These are phyloP conservation scores for Gobionotothen gibberifrons DNA, from an alignment of 2,797 vertebrate species.

Conservation along the genomic window DNA sequence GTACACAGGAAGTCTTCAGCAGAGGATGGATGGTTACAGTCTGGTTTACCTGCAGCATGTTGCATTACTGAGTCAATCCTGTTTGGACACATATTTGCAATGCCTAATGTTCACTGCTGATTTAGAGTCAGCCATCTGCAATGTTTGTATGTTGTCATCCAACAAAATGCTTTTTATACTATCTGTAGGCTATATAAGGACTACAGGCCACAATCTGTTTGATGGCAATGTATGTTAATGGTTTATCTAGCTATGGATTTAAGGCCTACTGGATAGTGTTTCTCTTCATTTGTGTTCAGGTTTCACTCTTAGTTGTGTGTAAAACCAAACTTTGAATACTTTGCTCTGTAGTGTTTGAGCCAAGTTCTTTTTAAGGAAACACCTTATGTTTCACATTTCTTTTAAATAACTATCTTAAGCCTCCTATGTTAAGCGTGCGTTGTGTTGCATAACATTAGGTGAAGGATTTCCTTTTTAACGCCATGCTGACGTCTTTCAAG, in stretches of 20 bases:
- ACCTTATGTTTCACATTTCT: not conserved
- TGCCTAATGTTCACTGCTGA: not conserved
- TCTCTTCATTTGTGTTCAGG: not conserved
- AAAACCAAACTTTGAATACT: too few species aligned
- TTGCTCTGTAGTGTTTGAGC: too few species aligned
- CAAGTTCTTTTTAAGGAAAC: not conserved
- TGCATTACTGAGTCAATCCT: slow-evolving; percentile 2
- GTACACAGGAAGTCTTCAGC: not conserved
- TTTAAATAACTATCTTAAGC: not conserved
- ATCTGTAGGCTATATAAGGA: not conserved
- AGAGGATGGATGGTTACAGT: too few species aligned
- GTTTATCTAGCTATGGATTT: not conserved
- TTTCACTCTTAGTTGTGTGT: too few species aligned
- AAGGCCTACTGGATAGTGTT: not conserved
- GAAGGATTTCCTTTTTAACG: not conserved
- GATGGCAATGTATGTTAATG: too few species aligned
- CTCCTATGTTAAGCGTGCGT: not conserved
- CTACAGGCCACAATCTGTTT: not conserved
- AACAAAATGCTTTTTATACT: not conserved
- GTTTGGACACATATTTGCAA: not conserved
- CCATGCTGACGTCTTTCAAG: slow-evolving; percentile 5
- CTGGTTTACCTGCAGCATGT: not conserved
- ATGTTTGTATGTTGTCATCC: not conserved
- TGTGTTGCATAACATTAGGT: not conserved
- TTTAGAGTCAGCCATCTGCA: not conserved